Conservation (phyloP, 2,797 vertebrate genomes). For the Salarias fasciatus region DNA sequence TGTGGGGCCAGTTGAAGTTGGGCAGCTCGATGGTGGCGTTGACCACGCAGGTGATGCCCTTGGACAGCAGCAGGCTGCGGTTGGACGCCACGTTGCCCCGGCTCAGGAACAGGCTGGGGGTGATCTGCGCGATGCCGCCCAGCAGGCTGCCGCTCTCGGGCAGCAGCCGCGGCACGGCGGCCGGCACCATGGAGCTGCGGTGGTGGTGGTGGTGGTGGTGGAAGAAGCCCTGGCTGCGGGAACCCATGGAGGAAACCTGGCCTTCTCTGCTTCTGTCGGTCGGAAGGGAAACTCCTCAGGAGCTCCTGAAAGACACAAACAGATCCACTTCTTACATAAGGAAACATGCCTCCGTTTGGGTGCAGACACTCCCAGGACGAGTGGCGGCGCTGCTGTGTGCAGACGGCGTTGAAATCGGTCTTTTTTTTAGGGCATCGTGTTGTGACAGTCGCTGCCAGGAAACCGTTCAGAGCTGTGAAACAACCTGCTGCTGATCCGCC, state of each 20-base stretch:
- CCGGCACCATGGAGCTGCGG: slow-evolving; percentile 78
- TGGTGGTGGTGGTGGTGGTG: slow-evolving; percentile 80
- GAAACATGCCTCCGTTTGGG: slow-evolving; percentile 29
- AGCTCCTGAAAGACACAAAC: slow-evolving; percentile 73
- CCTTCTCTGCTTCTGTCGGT: background rate
- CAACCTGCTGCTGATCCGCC: background rate
- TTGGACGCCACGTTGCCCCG: slow-evolving; percentile 95
- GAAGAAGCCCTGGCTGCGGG: slow-evolving; percentile 93
- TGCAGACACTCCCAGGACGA: slow-evolving; percentile 38
- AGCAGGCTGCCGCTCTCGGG: slow-evolving; percentile 86
- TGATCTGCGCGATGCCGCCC: slow-evolving; percentile 95
- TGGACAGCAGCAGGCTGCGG: slow-evolving; percentile 93
- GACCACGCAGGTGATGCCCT: slow-evolving; percentile 96
- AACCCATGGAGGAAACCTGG: slow-evolving; percentile 87
- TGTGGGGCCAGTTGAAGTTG: slow-evolving; percentile 97
- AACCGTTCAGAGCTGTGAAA: slow-evolving; percentile 14
- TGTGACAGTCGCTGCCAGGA: background rate
- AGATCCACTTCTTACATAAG: slow-evolving; percentile 45
- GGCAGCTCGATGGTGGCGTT: slow-evolving; percentile 98
- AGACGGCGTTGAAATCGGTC: slow-evolving; percentile 4
- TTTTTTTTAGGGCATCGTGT: slow-evolving; percentile 7
- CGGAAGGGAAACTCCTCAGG: slow-evolving; percentile 56
- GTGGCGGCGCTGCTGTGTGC: slow-evolving; percentile 26
- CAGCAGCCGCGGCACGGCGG: slow-evolving; percentile 89
- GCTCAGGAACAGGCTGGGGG: slow-evolving; percentile 94